Evolutionary conservation across 2,797 vertebrate species (phyloP), one percentile per base, ranked within the genome.

Genomic region (Geotrypetes seraphini): DNA sequence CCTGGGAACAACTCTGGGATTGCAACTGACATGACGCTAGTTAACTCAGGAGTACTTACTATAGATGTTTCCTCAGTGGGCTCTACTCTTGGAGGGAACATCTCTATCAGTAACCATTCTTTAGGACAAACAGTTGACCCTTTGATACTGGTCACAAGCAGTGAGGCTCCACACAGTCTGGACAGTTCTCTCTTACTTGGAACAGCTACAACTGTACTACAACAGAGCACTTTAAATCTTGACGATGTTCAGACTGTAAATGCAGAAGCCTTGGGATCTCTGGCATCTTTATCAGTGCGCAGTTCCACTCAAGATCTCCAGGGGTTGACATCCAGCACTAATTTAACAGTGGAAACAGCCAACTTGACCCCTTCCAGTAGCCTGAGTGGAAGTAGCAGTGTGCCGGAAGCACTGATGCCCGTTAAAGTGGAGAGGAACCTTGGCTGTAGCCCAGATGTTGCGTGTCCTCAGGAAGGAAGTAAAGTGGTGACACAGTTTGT

Each of bases 41-140:
- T 92, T 47, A 88, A 79, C 66, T 85, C 91, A 1, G 91, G 92
- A 18, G 93, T 96, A 36, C 76, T 99, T 44, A 93, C 93, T 0
- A 88, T 97, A 0, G 95, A 97, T 12, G 86, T 91, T 0, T 74
- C 87, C 18, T 89, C 92, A 0, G 88, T 88, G 15, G 76, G 83
- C 17, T 69, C 87, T 1, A 66, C 87, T 0, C 82, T 96, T 0
- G 78, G 79, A 10, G 75, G 69, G 8, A 68, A 19, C 37, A 50
- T 79, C 6, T 58, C 85, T 2, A 45, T 68, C 8, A 56, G 28
- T 12, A 52, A 28, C 22, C 42, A 57, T 16, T 61, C 84, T 7
- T 34, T 90, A 25, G 73, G 77, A 42, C 88, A 91, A 32, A 49
- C 81, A 1, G 78, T 84, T 5, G 92, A 96, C 57, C 91, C 94